These are phyloP conservation scores for Botia almorhae DNA, from an alignment of 2,797 vertebrate genomes.

Conservation along the genomic window DNA sequence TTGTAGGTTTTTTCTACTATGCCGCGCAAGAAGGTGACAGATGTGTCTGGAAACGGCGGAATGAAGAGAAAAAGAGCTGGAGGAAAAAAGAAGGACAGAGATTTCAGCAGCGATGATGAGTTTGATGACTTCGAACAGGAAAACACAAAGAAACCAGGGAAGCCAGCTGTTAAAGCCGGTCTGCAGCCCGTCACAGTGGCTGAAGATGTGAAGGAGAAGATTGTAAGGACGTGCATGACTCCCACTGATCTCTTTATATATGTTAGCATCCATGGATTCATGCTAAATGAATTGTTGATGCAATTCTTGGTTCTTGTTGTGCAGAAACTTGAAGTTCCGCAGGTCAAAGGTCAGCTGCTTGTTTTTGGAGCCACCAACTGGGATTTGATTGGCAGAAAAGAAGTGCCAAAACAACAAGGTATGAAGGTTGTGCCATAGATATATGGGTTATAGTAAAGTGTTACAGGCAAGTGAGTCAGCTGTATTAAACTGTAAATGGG, in stretches of 20 bases:
- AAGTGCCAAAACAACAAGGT: constrained; percentile 98
- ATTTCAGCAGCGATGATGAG: constrained; percentile 85
- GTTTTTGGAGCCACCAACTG: constrained; percentile 97
- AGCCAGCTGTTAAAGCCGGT: constrained; percentile 73
- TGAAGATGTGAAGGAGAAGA: constrained; percentile 83
- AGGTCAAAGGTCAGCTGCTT: constrained; percentile 90
- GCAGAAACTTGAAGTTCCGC: constrained; percentile 93
- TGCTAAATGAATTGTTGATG: not conserved
- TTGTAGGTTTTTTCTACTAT: constrained; percentile 64
- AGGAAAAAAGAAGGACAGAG: constrained; percentile 80
- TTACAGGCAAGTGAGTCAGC: not conserved
- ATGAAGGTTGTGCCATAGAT: constrained; percentile 37
- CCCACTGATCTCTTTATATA: not conserved
- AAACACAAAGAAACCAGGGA: constrained; percentile 83
- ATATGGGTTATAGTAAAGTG: not conserved
- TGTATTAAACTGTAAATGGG: not conserved
- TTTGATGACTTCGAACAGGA: constrained; percentile 83
- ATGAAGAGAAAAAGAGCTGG: constrained; percentile 78
- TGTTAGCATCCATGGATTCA: not conserved
- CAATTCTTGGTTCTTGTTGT: constrained; percentile 32
- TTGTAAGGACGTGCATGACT: constrained; percentile 69
- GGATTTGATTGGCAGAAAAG: constrained; percentile 96
- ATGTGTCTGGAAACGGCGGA: constrained; percentile 80
- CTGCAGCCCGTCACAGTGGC: constrained; percentile 82
- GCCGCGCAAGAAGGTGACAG: constrained; percentile 85